Base-by-base conservation (phyloP, 1,140 invertebrate species). In the Cecropterus lyciades region DNA sequence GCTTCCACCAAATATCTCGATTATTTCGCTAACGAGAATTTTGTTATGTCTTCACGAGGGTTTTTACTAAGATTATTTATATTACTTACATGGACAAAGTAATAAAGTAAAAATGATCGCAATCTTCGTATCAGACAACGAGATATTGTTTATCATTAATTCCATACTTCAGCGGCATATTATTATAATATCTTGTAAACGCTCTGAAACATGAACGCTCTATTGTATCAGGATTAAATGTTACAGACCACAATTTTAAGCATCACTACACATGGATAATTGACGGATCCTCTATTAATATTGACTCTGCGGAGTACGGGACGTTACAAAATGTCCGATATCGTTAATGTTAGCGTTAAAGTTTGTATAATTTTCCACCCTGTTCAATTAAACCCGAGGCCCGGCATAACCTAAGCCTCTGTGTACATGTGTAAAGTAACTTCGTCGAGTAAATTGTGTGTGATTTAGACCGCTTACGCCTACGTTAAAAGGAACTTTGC, bases 221-320 rank as follows among this genome's bases (percentile, higher is more conserved):
- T 45, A 46, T 16, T 46, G 43, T 16, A 59, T n/a, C 24, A 20
- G 42, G 56, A 59, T 75, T 77, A 77, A 65, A 71, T 70, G 68
- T 69, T 70, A 72, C 30, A 70, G 65, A 73, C 68, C 70, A 69
- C 79, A 65, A 84, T 84, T 85, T 82, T 75, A 82, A 78, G 81
- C 77, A 79, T 80, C 83, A 79, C 69, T 82, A 78, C 76, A 72
- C 81, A 84, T 72, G 65, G 80, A 75, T 85, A 85, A 84, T 82
- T 82, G 83, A 82, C 74, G 69, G 72, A 72, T 76, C 80, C 79
- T 82, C 67, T 77, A 78, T 78, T 84, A 85, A 85, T 80, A 85
- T 85, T 85, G 80, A 82, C 78, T 75, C 53, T 59, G 42, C 40
- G 65, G 69, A 75, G 67, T 70, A 72, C 33, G 70, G 65, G 65